These are phyloP conservation scores for Rhinophrynus dorsalis DNA, from an alignment of 2,797 vertebrate species.

Conservation along the genomic window DNA sequence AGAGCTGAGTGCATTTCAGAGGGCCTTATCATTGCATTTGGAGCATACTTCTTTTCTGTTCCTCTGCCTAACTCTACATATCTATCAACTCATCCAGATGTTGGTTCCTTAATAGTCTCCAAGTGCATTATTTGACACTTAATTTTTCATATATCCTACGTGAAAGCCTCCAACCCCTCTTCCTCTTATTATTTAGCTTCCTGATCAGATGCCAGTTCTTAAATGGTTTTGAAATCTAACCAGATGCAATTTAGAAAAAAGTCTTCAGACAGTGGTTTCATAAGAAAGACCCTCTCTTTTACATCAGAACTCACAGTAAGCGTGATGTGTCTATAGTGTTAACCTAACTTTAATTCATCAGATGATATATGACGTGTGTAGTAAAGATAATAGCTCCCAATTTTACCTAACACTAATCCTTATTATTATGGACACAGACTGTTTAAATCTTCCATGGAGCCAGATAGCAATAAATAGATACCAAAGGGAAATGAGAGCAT, in stretches of 20 bases:
- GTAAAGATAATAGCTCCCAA: slow-evolving; percentile 16
- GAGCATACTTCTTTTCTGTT: slow-evolving; percentile 3
- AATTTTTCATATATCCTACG: slow-evolving; percentile 45
- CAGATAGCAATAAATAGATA: slow-evolving; percentile 33
- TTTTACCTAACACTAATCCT: slow-evolving; percentile 21
- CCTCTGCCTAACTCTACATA: slow-evolving; percentile 15
- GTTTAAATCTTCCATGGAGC: background rate
- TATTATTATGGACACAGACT: slow-evolving; percentile 13
- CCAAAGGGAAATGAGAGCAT: slow-evolving; percentile 24
- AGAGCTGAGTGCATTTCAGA: background rate
- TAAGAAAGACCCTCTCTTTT: background rate
- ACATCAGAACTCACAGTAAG: background rate
- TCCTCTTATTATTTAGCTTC: slow-evolving; percentile 40
- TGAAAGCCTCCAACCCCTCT: slow-evolving; percentile 41
- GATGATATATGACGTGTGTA: slow-evolving; percentile 16
- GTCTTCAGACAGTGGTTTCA: background rate
- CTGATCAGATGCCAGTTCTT: slow-evolving; percentile 45
- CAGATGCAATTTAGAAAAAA: slow-evolving; percentile 28
- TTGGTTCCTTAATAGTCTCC: slow-evolving; percentile 43
- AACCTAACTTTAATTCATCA: slow-evolving; percentile 3
- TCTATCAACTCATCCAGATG: slow-evolving; percentile 42
- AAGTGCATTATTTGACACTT: slow-evolving; percentile 43
- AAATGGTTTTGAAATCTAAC: slow-evolving; percentile 39
- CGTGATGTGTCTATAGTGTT: slow-evolving; percentile 6
- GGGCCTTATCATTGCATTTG: slow-evolving; percentile 27